Base-by-base conservation (phyloP, 1,140 invertebrate species). In the Alviniconcha marisindica region DNA sequence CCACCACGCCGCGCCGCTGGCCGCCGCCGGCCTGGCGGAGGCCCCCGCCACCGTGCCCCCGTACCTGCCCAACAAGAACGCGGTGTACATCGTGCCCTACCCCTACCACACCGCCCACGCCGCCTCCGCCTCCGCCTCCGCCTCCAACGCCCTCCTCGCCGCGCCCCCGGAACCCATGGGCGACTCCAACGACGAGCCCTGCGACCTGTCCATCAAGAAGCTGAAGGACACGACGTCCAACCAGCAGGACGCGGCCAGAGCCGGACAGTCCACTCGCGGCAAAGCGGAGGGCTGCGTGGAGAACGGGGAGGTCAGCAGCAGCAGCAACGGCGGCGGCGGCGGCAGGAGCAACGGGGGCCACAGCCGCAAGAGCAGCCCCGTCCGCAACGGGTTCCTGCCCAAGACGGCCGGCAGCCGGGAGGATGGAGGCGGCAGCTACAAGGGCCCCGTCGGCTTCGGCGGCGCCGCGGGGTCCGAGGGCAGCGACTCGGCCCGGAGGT, bases 31-130 rank as follows among this genome's bases (percentile, higher is more conserved):
- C 38, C 36, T 40, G 24, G 3, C 66, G 36, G 54, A 76, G 69
- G 77, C 60, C 28, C 77, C 76, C 24, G 56, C 63, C 1, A 81
- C 48, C 28, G 82, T 81, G 86, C 83, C 83, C 18, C 84, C 89
- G 2, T 88, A 87, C 63, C 86, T 91, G 12, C 89, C 91, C 80
- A 91, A 91, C 80, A 90, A 89, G 82, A 91, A 91, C 87, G 91
- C 90, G 60, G 90, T 91, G 3, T 91, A 91, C 79, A 83, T 90
- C 84, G 85, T 91, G 21, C 89, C 88, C 15, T 88, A 90, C 71
- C 90, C 88, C 15, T 85, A 87, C 33, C 87, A 88, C 78, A 83
- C 81, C 56, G 83, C 80, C 48, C 85, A 44, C 40, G 15, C 73
- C 12, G 12, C 78, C 2, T 60, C 54, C 78, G 36, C 66, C 60